phyloP scores from a whole-genome alignment of 1,140 invertebrate species.

The Heliothis virescens region DNA sequence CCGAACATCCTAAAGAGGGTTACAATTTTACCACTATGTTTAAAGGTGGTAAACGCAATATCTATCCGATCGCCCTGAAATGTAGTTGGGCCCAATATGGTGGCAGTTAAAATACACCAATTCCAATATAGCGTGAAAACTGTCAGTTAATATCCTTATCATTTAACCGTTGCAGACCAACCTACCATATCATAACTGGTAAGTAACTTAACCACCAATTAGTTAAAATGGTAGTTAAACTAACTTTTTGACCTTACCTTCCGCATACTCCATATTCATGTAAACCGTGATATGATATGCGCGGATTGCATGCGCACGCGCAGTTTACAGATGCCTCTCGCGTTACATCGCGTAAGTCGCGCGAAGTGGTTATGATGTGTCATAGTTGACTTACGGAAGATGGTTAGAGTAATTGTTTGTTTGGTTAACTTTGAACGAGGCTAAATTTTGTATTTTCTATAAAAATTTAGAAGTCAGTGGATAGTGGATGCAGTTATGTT shows the following conservation, averaged over 20 bases:
- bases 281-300: conserved; percentile 43
- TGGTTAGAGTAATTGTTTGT: conserved; percentile 30
- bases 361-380: conserved; percentile 36
- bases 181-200: not conserved
- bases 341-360: conserved; percentile 30
- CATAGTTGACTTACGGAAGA: conserved; percentile 24
- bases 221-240: conserved; percentile 24
- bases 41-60: no score
- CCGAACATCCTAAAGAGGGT: no score
- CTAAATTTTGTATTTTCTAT: not conserved
- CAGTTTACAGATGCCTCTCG: conserved; percentile 20
- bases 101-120: no score
- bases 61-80: no score
- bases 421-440: not conserved
- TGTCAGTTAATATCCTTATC: not conserved
- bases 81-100: no score
- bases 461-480: not conserved
- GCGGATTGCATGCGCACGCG: conserved; percentile 27
- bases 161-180: not conserved
- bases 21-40: no score
- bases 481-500: not conserved
- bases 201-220: conserved; percentile 7
- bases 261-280: conserved; percentile 49
- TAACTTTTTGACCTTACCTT: conserved; percentile 42
- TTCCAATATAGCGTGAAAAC: conserved; percentile 1